These are phyloP conservation scores for Nematostella vectensis DNA, from an alignment of 92 coral and sea anemone species.

Conservation along the genomic window DNA sequence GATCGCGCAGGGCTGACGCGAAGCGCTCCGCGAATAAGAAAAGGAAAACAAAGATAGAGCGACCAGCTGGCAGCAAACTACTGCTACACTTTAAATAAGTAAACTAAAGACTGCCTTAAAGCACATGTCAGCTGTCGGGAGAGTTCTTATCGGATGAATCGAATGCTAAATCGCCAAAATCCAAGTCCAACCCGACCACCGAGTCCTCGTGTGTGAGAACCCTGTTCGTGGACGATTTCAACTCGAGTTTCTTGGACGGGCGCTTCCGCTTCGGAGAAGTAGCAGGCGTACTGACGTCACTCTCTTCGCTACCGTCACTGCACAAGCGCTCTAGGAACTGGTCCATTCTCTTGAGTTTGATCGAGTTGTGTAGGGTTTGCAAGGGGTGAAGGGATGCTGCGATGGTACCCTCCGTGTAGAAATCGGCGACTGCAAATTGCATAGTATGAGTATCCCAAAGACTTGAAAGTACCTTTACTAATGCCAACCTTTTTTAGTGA, in stretches of 20 bases:
- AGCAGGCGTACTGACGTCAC: slow-evolving; percentile 47
- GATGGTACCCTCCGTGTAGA: slow-evolving; percentile 48
- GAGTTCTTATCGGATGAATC: slow-evolving; percentile 7
- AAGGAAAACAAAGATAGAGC: too few species aligned
- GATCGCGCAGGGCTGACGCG: too few species aligned
- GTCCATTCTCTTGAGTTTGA: slow-evolving; percentile 57
- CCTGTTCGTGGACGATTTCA: slow-evolving; percentile 28
- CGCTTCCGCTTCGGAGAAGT: slow-evolving; percentile 46
- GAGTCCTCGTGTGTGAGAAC: slow-evolving; percentile 21
- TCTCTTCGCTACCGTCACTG: slow-evolving; percentile 21
- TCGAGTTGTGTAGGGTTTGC: slow-evolving; percentile 61
- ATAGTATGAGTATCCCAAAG: slow-evolving; percentile 13
- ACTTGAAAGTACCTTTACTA: slow-evolving; percentile 1
- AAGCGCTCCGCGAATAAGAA: too few species aligned
- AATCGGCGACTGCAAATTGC: slow-evolving; percentile 52
- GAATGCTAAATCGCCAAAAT: slow-evolving; percentile 22
- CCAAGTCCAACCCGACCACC: slow-evolving; percentile 21
- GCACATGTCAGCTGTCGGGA: slow-evolving; percentile 2
- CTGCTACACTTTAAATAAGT: too few species aligned
- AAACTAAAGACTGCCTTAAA: too few species aligned
- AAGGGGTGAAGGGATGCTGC: slow-evolving; percentile 55
- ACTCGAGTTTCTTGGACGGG: slow-evolving; percentile 31
- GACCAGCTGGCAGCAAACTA: too few species aligned
- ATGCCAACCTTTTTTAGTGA: too few species aligned
- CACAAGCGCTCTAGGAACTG: slow-evolving; percentile 35